phyloP scores from a whole-genome alignment of 2,888 invertebrate species.

The Gonocerus acuteangulatus region DNA sequence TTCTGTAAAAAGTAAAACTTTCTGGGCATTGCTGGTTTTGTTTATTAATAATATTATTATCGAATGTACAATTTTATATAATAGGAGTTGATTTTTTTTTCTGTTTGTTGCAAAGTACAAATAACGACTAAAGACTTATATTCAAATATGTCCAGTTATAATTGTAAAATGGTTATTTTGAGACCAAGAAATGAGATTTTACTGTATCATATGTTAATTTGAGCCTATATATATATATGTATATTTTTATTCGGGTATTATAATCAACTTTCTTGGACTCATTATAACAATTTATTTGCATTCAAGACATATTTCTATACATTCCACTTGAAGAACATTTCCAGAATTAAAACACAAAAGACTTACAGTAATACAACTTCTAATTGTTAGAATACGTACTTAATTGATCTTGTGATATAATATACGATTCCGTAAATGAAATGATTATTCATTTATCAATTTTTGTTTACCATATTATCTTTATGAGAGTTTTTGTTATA shows the following conservation, averaged over 20 bases:
- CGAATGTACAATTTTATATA: no score
- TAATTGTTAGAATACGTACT: constrained; percentile 13
- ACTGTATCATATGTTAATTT: neutral
- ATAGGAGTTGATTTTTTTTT: no score
- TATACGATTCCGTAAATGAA: constrained; percentile 21
- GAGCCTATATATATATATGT: neutral
- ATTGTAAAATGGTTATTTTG: neutral
- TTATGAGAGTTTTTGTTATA: constrained; percentile 26
- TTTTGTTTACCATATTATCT: constrained; percentile 21
- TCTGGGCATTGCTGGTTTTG: no score
- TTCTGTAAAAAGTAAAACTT: no score
- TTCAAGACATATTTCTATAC: neutral
- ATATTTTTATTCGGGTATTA: neutral
- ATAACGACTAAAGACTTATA: no score
- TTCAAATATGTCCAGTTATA: no score
- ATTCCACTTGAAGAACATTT: constrained; percentile 11
- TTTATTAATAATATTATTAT: no score
- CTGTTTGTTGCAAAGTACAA: no score
- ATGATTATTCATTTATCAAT: constrained; percentile 6
- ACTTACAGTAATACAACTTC: neutral
- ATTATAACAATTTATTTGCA: neutral
- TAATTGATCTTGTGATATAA: constrained; percentile 20
- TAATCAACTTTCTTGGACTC: neutral
- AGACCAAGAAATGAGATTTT: neutral
- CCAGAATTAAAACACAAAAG: neutral